A percentile compares a stretch with the other conserved stretches of the same genome.
Evolutionary conservation across 1,140 invertebrate species (phyloP).

Genomic region (Amphibalanus amphitrite): DNA sequence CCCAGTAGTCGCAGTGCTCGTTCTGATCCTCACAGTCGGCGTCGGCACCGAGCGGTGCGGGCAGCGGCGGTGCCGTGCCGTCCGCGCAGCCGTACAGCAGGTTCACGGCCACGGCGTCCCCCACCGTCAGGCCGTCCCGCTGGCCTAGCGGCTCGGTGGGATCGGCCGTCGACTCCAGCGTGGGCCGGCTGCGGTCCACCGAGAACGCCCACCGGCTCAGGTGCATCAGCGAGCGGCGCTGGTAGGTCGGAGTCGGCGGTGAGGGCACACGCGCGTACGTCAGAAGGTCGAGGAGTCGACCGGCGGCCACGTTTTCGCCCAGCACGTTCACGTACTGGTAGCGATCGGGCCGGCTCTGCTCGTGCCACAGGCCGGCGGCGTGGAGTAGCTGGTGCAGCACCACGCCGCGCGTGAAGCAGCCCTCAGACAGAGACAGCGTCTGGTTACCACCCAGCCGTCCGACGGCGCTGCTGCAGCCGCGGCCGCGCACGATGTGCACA

Average conservation of each 20-base stretch:
- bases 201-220: background rate
- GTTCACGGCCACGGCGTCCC: background rate
- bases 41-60: constrained; percentile 6
- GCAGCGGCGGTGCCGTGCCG: background rate
- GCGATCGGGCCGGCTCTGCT: constrained; percentile 61
- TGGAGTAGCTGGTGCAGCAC: constrained; percentile 70
- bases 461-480: constrained; percentile 37
- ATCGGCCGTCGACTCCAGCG: background rate
- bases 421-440: constrained; percentile 35
- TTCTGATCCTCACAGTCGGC: constrained; percentile 20
- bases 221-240: background rate
- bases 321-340: constrained; percentile 51
- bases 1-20: constrained; percentile 22
- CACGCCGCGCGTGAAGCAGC: constrained; percentile 35
- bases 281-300: constrained; percentile 6
- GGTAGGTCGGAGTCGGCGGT: background rate
- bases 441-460: constrained; percentile 32
- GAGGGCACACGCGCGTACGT: constrained; percentile 1
- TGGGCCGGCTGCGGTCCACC: background rate
- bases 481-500: constrained; percentile 16
- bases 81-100: background rate
- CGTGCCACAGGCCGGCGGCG: constrained; percentile 65
- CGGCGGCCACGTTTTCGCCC: constrained; percentile 48
- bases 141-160: background rate
- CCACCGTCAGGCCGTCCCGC: background rate